Evolutionary conservation across 2,888 invertebrate species (phyloP), one percentile per base, ranked within the genome.

Genomic region (Mesochorus sp.): DNA sequence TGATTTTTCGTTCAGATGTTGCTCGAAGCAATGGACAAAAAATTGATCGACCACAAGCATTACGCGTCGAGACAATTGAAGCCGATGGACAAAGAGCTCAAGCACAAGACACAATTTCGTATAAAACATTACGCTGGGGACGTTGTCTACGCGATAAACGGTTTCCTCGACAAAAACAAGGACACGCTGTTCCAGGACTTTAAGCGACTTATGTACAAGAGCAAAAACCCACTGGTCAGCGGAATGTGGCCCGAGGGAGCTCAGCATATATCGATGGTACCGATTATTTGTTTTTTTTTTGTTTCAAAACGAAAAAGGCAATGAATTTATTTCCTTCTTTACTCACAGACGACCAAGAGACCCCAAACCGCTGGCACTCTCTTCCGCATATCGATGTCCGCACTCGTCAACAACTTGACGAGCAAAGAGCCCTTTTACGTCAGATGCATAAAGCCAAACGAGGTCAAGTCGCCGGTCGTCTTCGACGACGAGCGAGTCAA

Each of bases 171-270:
- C 91, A 99, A 99, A 92, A 99, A 99, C 92, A 97, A 96, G 91
- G 99, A 99, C 91, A 96, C 97, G 0, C 93, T 99, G 57, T 99
- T 97, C 93, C 98, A 98, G 93, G 99, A 99, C 92, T 97, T 99
- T 88, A 99, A 99, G 92, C 93, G 99, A 26, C 92, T 99, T 71
- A 92, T 99, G 82, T 98, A 95, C 91, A 95, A 96, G 87, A 98
- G 98, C 55, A 93, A 92, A 71, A 96, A 97, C 91, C 88, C 92
- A 17, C 94, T 97, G 82, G 93, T 99, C 44, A 94, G 94, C 47
- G 92, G 92, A 76, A 98, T 99, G 98, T 99, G 98, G 98, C 99
- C 98, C 0, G 99, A 99, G 91, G 99, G 99, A 26, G 96, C 96
- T 21, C 95, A 96, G 86, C 94, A 97, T 86, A 97, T 99, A 84